phyloP scores from a whole-genome alignment of 2,113 vertebrate species.

The Camelus dromedarius region DNA sequence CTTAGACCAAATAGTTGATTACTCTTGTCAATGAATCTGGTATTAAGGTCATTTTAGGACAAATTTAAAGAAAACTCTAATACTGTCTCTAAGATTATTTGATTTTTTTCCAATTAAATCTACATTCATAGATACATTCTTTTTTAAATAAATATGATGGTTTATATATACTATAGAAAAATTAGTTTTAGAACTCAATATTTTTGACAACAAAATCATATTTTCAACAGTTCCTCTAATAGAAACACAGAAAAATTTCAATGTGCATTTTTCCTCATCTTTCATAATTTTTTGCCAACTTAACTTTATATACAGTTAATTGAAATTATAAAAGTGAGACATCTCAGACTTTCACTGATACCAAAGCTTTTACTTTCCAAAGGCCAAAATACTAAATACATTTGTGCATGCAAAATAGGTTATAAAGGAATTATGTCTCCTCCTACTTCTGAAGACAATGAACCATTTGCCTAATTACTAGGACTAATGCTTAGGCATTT shows the following conservation, averaged over 20 bases:
- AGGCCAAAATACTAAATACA: constrained; percentile 86
- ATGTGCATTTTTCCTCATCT: constrained; percentile 86
- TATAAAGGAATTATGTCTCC: constrained; percentile 76
- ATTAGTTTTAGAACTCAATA: constrained; percentile 87
- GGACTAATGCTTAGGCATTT: constrained; percentile 82
- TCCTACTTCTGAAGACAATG: not conserved
- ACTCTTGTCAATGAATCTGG: constrained; percentile 80
- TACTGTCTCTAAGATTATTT: constrained; percentile 91
- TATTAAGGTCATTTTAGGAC: constrained; percentile 79
- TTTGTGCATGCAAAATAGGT: constrained; percentile 81
- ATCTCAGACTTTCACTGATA: constrained; percentile 75
- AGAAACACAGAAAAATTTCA: constrained; percentile 87
- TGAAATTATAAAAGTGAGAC: constrained; percentile 86
- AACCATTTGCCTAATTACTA: constrained; percentile 80
- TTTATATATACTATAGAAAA: constrained; percentile 91
- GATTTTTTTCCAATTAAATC: constrained; percentile 76
- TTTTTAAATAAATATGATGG: constrained; percentile 73
- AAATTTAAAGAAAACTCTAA: constrained; percentile 90
- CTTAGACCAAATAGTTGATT: constrained; percentile 87
- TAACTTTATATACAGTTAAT: constrained; percentile 90
- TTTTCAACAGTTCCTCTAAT: constrained; percentile 90
- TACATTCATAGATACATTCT: not conserved
- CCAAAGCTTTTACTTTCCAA: constrained; percentile 86
- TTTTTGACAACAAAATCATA: constrained; percentile 87
- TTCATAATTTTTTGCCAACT: constrained; percentile 87